Evolutionary conservation across 2,797 vertebrate species (phyloP).

Genomic region (Pantherophis vulpinus): DNA sequence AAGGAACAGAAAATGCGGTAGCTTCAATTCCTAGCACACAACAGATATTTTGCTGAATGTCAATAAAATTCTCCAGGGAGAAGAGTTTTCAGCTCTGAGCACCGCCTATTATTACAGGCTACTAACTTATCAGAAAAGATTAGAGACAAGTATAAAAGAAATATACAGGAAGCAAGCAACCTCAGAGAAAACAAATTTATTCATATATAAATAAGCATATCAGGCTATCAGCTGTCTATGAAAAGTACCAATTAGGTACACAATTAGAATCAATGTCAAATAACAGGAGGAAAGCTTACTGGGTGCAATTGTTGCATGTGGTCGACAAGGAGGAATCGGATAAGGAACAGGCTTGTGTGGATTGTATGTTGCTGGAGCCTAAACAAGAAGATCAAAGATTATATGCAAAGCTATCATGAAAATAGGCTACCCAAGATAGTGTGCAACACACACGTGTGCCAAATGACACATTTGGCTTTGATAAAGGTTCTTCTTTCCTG

Average conservation of each 20-base stretch:
- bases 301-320: conserved; percentile 95
- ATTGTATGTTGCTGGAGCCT: conserved; percentile 96
- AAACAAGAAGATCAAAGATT: conserved; percentile 25
- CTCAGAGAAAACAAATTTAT: conserved; percentile 4
- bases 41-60: not conserved
- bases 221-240: not conserved
- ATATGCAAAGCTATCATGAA: conserved; percentile 17
- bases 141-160: not conserved
- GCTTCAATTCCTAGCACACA: not conserved
- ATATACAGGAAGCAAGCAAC: conserved; percentile 6
- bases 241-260: not conserved
- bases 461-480: not conserved
- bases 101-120: not conserved
- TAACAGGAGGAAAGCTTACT: conserved; percentile 76
- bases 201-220: not conserved
- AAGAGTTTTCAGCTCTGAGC: not conserved
- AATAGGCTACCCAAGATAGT: not conserved
- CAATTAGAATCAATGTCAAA: not conserved
- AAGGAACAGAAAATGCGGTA: not conserved
- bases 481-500: not conserved
- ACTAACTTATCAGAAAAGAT: not conserved
- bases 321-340: conserved; percentile 94
- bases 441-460: not conserved
- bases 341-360: conserved; percentile 97
- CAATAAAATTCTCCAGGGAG: not conserved